Evolutionary conservation across 2,113 vertebrate species (phyloP).

Genomic region (Chroicocephalus ridibundus): DNA sequence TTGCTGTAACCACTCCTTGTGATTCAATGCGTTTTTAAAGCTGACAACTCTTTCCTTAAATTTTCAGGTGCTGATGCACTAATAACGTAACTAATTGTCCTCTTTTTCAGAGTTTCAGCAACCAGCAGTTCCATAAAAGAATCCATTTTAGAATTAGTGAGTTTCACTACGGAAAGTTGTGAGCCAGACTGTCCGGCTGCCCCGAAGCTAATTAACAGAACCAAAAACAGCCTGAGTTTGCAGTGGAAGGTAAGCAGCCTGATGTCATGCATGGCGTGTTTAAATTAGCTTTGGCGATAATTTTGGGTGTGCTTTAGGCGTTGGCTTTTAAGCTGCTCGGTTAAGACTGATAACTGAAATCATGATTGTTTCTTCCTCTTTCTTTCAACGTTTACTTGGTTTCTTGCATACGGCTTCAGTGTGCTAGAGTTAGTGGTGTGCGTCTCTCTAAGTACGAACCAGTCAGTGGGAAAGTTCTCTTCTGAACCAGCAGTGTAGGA

Average conservation of each 20-base stretch:
- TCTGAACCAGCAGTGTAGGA: not conserved
- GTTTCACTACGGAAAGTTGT: constrained; percentile 78
- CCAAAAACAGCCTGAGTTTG: constrained; percentile 78
- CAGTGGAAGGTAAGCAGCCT: constrained; percentile 78
- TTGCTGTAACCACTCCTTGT: not conserved
- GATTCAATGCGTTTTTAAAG: not conserved
- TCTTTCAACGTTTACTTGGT: not conserved
- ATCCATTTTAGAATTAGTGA: constrained; percentile 71
- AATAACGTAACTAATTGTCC: not conserved
- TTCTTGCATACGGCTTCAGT: not conserved
- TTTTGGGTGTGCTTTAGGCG: not conserved
- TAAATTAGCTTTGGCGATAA: not conserved
- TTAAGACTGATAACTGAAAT: not conserved
- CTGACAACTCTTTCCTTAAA: not conserved
- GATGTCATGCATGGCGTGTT: accelerated
- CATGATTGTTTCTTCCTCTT: not conserved
- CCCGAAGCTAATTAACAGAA: constrained; percentile 74
- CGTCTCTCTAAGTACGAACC: not conserved
- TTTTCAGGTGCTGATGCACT: not conserved
- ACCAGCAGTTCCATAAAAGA: constrained; percentile 73
- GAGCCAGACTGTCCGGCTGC: constrained; percentile 77
- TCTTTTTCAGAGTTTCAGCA: constrained; percentile 75
- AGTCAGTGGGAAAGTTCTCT: not conserved
- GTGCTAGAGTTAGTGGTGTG: not conserved
- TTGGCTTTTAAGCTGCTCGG: not conserved